Evolutionary conservation across 1,140 invertebrate genomes (phyloP).

Genomic region (Brachionus paranguensis): DNA sequence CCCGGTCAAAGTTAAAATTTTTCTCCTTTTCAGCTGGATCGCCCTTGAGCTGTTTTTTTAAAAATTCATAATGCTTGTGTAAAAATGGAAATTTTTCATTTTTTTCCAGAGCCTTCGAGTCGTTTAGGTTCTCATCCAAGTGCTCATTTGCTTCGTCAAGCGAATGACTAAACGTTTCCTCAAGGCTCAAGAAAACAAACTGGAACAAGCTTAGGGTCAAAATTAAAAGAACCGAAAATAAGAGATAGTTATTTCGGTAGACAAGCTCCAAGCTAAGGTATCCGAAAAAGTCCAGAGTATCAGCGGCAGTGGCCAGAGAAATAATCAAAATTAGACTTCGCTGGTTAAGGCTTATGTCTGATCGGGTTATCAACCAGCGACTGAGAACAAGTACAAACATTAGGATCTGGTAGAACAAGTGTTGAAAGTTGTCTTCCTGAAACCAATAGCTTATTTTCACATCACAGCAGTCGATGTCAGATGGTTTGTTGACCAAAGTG

Average conservation of each 20-base stretch:
- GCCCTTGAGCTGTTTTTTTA: constrained; percentile 10
- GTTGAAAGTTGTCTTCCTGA: constrained; percentile 32
- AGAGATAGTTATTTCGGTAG: constrained; percentile 1
- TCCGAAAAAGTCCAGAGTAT: constrained; percentile 35
- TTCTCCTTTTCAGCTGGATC: not conserved
- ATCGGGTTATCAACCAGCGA: constrained; percentile 23
- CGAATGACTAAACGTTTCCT: not conserved
- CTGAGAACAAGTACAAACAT: constrained; percentile 8
- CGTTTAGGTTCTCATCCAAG: not conserved
- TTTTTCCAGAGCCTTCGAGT: not conserved
- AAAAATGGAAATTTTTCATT: constrained; percentile 27
- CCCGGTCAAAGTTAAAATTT: not conserved
- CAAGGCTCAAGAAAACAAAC: constrained; percentile 22
- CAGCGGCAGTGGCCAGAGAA: constrained; percentile 26
- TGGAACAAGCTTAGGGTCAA: not conserved
- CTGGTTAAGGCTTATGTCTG: constrained; percentile 21
- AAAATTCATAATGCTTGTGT: not conserved
- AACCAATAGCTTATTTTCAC: constrained; percentile 28
- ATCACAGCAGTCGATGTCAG: constrained; percentile 18
- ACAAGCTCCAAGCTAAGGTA: constrained; percentile 19
- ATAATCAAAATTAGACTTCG: constrained; percentile 16
- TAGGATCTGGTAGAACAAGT: not conserved
- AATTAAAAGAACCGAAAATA: constrained; percentile 12
- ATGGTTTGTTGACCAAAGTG: not conserved
- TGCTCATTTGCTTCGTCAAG: not conserved